Percentiles rank a stretch among this genome's conserved stretches.
phyloP scores from a whole-genome alignment of 2,888 invertebrate genomes.

The Parapristionchus giblindavisi region DNA sequence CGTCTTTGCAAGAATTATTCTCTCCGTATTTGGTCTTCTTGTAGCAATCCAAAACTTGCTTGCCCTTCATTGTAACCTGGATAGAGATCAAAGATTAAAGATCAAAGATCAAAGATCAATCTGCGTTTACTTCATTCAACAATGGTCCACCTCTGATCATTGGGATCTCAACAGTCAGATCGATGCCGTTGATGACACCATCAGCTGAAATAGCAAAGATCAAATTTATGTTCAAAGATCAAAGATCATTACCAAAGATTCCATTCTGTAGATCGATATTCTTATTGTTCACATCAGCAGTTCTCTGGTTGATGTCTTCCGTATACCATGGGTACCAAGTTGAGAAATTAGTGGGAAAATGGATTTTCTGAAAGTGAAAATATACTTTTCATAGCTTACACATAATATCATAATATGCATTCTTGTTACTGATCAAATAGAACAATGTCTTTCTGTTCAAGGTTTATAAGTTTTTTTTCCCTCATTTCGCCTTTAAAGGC shows the following conservation, averaged over 20 bases:
- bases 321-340: constrained; percentile 45
- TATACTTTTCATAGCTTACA: too few relatives aligned
- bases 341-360: constrained; percentile 15
- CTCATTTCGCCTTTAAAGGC: too few relatives aligned
- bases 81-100: background rate
- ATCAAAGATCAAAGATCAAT: background rate
- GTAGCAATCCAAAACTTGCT: constrained; percentile 21
- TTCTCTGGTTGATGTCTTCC: constrained; percentile 41
- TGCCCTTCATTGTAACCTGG: background rate
- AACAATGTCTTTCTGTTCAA: background rate
- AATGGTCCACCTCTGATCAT: constrained; percentile 18
- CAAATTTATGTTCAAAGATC: background rate
- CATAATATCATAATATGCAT: too few relatives aligned
- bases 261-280: constrained; percentile 52
- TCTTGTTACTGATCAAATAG: too few relatives aligned
- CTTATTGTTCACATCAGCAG: constrained; percentile 46
- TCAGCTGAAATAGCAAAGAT: background rate
- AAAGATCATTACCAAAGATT: constrained; percentile 44
- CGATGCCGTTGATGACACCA: constrained; percentile 2
- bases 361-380: constrained; percentile 10
- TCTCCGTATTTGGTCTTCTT: background rate
- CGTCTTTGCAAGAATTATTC: constrained; percentile 15
- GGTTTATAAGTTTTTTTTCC: background rate
- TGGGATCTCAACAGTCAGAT: constrained; percentile 19
- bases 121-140: background rate